Percentiles rank a stretch among this genome's conserved stretches.
Evolutionary conservation across 23 tunicate genomes (phyloP).

Genomic region (Botrylloides violaceus): DNA sequence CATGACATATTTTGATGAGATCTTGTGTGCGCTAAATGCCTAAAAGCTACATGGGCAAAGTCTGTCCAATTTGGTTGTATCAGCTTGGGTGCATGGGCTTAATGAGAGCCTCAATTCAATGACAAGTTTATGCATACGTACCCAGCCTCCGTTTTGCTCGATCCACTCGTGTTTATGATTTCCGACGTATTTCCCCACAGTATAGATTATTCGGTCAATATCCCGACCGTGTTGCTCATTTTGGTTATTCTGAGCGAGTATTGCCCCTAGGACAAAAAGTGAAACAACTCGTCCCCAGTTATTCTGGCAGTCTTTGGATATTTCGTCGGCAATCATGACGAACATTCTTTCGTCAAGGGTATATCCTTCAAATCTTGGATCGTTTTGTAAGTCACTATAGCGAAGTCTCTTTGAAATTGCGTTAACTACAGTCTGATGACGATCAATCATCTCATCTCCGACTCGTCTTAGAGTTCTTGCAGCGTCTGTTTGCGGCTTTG

Average conservation of each 20-base stretch:
- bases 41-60: too few species aligned
- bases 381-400: neutral
- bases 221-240: neutral
- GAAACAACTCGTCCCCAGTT: conserved; percentile 29
- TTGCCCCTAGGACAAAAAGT: conserved; percentile 19
- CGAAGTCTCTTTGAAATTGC: conserved; percentile 26
- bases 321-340: conserved; percentile 23
- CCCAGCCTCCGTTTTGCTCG: conserved; percentile 23
- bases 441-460: conserved; percentile 19
- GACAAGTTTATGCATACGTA: neutral
- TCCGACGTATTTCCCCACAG: conserved; percentile 19
- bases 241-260: conserved; percentile 6
- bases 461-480: conserved; percentile 20
- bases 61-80: too few species aligned
- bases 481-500: neutral
- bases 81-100: too few species aligned
- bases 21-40: too few species aligned
- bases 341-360: conserved; percentile 3
- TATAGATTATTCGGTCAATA: conserved; percentile 6
- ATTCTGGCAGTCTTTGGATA: conserved; percentile 16
- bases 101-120: too few species aligned
- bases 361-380: neutral
- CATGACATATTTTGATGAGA: too few species aligned
- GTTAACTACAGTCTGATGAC: conserved; percentile 22
- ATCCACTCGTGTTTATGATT: conserved; percentile 13